These are phyloP conservation scores for Cataglyphis albicans DNA, from an alignment of 2,888 invertebrate genomes.

Conservation along the genomic window DNA sequence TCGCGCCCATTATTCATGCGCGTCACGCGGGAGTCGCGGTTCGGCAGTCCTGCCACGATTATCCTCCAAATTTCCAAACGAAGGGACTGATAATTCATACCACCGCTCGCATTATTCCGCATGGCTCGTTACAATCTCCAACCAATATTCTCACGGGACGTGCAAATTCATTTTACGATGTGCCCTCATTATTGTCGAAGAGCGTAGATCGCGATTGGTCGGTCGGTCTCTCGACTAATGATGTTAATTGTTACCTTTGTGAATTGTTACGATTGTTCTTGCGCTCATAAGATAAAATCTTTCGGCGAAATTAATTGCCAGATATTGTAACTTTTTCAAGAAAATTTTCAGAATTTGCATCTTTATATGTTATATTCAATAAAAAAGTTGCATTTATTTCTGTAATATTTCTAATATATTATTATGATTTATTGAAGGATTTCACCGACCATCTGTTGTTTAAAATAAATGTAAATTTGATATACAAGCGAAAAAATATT, in stretches of 20 bases:
- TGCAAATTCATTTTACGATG: conserved; percentile 34
- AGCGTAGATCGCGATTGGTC: neutral
- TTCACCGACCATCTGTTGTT: neutral
- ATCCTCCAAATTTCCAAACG: conserved; percentile 68
- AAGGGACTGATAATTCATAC: conserved; percentile 65
- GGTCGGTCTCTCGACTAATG: neutral
- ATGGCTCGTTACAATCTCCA: conserved; percentile 34
- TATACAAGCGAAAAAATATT: neutral
- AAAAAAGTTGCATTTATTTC: neutral
- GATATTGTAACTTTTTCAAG: neutral
- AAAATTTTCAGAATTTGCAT: neutral
- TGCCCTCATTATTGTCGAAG: conserved; percentile 1
- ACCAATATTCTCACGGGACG: conserved; percentile 13
- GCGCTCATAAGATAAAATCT: neutral
- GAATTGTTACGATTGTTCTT: neutral
- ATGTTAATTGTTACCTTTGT: neutral
- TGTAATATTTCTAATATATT: neutral
- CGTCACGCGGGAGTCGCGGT: conserved; percentile 39
- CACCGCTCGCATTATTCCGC: conserved; percentile 56
- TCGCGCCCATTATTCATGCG: conserved; percentile 60
- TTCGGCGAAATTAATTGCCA: neutral
- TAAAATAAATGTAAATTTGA: conserved; percentile 4
- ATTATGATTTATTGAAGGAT: neutral
- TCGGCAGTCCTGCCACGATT: conserved; percentile 58
- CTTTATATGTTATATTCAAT: neutral